Conservation (phyloP, 2,888 invertebrate genomes). For the Spilarctia lutea region DNA sequence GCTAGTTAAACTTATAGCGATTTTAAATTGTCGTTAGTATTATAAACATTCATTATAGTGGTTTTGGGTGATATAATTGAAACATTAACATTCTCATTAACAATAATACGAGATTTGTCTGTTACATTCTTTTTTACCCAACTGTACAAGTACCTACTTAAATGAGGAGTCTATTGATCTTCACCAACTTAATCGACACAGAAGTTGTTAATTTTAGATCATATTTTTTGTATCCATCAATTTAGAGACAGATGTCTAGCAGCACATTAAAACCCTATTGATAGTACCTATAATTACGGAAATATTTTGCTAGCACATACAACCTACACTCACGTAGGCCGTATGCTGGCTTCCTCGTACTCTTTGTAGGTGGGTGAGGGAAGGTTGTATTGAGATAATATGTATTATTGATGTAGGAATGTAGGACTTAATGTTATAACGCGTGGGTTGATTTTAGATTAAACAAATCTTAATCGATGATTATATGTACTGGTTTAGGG, state of each 20-base stretch:
- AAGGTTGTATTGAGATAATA: constrained; percentile 15
- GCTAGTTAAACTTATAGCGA: too few relatives aligned
- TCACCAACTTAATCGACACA: not conserved
- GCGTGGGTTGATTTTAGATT: constrained; percentile 1
- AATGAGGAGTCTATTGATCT: not conserved
- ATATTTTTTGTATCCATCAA: too few relatives aligned
- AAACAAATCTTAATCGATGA: not conserved
- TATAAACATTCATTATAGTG: too few relatives aligned
- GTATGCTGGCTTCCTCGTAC: constrained; percentile 39
- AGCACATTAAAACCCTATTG: constrained; percentile 7
- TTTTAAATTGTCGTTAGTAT: too few relatives aligned
- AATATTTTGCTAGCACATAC: constrained; percentile 15
- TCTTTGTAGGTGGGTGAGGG: constrained; percentile 37
- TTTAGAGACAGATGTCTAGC: too few relatives aligned
- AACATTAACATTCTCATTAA: too few relatives aligned
- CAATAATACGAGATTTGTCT: too few relatives aligned
- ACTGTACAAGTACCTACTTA: too few relatives aligned
- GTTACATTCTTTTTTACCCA: too few relatives aligned
- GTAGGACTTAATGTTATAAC: constrained; percentile 6
- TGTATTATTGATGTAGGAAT: constrained; percentile 9
- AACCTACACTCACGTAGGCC: constrained; percentile 27
- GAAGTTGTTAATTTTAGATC: too few relatives aligned
- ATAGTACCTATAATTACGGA: constrained; percentile 40
- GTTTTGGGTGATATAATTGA: too few relatives aligned
- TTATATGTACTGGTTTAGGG: not conserved